phyloP scores from a whole-genome alignment of 2,113 vertebrate species.

The Hippopotamus amphibius region DNA sequence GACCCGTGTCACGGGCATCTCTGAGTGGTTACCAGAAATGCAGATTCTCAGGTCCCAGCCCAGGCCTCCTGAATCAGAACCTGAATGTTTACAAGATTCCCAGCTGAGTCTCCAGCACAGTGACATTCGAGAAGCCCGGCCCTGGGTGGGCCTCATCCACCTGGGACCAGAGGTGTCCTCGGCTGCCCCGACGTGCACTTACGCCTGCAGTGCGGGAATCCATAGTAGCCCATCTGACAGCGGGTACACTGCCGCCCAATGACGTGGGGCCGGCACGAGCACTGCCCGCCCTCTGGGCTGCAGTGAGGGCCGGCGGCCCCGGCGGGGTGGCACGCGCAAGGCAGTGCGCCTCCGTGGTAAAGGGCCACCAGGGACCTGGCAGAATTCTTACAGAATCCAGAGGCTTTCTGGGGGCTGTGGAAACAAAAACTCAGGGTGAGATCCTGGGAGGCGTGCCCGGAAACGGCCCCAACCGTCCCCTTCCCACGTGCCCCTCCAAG shows the following conservation, averaged over 20 bases:
- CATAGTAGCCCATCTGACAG: slow-evolving; percentile 92
- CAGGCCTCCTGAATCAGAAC: background rate
- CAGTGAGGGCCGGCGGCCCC: slow-evolving; percentile 88
- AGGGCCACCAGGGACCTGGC: slow-evolving; percentile 91
- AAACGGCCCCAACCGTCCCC: background rate
- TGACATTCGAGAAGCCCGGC: background rate
- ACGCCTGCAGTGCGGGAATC: slow-evolving; percentile 96
- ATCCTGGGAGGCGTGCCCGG: background rate
- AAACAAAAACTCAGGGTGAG: slow-evolving; percentile 29
- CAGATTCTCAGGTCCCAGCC: background rate
- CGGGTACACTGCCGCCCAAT: slow-evolving; percentile 92
- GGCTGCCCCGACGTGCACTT: slow-evolving; percentile 70
- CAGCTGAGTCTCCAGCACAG: background rate
- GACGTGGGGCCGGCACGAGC: slow-evolving; percentile 89
- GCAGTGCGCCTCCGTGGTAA: slow-evolving; percentile 92
- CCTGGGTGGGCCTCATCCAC: background rate
- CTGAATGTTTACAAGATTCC: background rate
- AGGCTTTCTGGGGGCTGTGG: slow-evolving; percentile 87
- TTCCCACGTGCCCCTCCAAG: background rate
- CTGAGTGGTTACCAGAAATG: background rate
- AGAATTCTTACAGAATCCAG: slow-evolving; percentile 91
- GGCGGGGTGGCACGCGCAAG: slow-evolving; percentile 89
- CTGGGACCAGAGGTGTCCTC: rapidly evolving
- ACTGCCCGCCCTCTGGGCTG: slow-evolving; percentile 92
- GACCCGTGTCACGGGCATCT: background rate